Percentiles rank a stretch among this genome's conserved stretches.
These are phyloP conservation scores for Hystrix cristata DNA, from an alignment of 2,113 vertebrate species.

Conservation along the genomic window DNA sequence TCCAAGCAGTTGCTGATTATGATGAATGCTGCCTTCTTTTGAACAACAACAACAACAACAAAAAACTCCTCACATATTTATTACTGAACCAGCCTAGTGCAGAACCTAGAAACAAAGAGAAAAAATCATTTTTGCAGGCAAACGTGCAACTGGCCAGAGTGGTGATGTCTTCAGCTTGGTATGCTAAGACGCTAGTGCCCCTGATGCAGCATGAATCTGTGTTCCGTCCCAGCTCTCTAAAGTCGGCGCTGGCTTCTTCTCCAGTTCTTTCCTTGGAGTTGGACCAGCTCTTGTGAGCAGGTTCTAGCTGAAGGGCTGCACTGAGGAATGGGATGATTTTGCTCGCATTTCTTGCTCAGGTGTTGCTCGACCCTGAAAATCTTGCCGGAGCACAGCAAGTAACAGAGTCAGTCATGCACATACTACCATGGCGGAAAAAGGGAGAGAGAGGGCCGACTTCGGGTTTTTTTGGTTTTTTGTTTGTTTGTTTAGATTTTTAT, in stretches of 20 bases:
- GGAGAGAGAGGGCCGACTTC: background rate
- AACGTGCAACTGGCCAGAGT: background rate
- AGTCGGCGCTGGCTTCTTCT: background rate
- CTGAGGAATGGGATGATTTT: background rate
- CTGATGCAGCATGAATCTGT: background rate
- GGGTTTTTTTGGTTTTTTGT: no score
- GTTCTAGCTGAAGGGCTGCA: background rate
- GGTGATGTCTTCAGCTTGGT: background rate
- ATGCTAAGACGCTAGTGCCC: no score
- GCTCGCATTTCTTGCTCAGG: background rate
- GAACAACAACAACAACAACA: background rate
- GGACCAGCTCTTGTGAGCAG: background rate
- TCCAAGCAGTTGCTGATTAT: background rate
- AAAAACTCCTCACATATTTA: background rate
- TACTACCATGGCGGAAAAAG: background rate
- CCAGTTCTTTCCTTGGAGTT: background rate
- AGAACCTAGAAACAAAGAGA: background rate
- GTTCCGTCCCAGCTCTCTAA: background rate
- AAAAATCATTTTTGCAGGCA: background rate
- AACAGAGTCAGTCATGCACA: background rate
- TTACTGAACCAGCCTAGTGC: background rate
- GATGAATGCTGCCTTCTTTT: background rate
- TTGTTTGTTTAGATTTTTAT: no score
- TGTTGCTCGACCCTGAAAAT: background rate
- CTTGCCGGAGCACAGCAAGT: background rate